Evolutionary conservation across 2,113 vertebrate genomes (phyloP).

Genomic region (Mesoclemmys tuberculata): DNA sequence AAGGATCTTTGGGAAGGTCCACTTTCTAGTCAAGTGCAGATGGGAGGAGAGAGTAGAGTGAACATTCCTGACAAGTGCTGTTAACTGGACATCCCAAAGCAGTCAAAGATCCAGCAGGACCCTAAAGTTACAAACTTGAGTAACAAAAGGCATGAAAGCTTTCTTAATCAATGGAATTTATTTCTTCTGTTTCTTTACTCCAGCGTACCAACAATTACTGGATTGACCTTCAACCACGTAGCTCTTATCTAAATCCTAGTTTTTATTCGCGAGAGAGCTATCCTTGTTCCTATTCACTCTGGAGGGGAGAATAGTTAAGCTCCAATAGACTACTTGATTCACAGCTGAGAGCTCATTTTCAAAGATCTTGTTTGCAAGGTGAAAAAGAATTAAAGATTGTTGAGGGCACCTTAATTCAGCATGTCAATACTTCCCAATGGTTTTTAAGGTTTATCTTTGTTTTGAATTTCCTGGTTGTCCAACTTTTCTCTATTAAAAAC

Average conservation of each 20-base stretch:
- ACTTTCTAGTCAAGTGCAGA: background rate
- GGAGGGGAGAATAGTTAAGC: background rate
- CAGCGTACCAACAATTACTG: rapidly evolving
- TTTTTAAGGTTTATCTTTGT: background rate
- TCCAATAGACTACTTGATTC: background rate
- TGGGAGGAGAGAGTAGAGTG: background rate
- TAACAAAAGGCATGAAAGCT: background rate
- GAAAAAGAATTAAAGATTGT: background rate
- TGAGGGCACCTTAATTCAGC: background rate
- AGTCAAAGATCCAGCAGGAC: background rate
- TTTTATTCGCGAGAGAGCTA: background rate
- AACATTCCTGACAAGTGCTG: background rate
- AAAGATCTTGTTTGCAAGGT: background rate
- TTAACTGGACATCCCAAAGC: background rate
- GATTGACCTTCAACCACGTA: background rate
- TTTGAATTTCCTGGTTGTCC: background rate
- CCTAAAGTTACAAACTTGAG: rapidly evolving
- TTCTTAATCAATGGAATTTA: rapidly evolving
- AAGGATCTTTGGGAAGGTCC: background rate
- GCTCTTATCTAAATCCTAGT: background rate
- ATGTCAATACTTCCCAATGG: background rate
- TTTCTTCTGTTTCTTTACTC: background rate
- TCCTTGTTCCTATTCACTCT: background rate
- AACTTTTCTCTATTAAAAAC: background rate
- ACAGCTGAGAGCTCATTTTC: background rate